These are phyloP conservation scores for Nettapus auritus DNA, from an alignment of 2,113 vertebrate genomes.

Conservation along the genomic window DNA sequence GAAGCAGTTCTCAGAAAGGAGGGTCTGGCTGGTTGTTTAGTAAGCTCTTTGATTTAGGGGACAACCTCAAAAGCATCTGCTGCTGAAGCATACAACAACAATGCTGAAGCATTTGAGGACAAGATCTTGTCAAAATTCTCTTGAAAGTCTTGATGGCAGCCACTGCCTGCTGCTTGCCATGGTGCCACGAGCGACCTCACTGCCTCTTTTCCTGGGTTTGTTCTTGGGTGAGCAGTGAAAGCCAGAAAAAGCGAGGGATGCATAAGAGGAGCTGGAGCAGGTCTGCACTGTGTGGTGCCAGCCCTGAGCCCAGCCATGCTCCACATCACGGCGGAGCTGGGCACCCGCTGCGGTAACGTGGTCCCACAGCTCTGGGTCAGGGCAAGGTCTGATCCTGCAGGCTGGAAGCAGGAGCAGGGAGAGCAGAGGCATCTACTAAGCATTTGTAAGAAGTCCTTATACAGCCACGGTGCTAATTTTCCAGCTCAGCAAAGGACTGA, in stretches of 20 bases:
- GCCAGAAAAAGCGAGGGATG: not conserved
- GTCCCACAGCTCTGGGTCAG: rapidly evolving
- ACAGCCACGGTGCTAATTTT: not conserved
- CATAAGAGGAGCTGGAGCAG: not conserved
- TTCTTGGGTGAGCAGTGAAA: not conserved
- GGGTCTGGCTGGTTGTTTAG: not conserved
- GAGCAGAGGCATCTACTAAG: too few species aligned
- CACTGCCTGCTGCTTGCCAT: rapidly evolving
- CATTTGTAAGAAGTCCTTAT: not conserved
- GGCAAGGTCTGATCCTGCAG: not conserved
- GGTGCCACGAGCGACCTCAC: too few species aligned
- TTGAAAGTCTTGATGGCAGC: not conserved
- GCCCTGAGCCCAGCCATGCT: not conserved
- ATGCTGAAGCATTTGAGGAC: not conserved
- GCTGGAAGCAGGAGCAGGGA: not conserved
- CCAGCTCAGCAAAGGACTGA: not conserved
- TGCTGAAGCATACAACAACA: not conserved
- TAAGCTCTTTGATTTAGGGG: not conserved
- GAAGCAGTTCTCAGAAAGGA: not conserved
- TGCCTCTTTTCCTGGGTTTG: not conserved
- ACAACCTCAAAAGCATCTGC: not conserved
- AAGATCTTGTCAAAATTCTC: not conserved
- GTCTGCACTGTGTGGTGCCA: rapidly evolving
- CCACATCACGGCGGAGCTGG: not conserved
- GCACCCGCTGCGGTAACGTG: rapidly evolving